These are phyloP conservation scores for Macrosoma leucophasiata DNA, from an alignment of 2,888 invertebrate genomes.

Conservation along the genomic window DNA sequence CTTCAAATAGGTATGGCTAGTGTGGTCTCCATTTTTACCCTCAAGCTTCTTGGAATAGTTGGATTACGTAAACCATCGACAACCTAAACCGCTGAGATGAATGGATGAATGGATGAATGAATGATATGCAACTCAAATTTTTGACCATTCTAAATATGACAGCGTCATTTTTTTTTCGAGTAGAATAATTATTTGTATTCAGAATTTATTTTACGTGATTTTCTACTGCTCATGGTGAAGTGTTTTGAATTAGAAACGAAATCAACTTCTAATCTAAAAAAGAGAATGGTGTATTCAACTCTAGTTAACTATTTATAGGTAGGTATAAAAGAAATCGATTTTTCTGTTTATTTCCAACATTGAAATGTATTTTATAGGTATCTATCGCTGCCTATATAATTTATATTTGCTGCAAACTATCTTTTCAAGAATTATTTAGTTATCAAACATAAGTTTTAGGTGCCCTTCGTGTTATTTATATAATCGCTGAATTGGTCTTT, in stretches of 20 bases:
- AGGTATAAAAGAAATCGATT: slow-evolving; percentile 38
- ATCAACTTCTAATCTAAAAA: slow-evolving; percentile 9
- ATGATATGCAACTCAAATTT: too few species aligned
- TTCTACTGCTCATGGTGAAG: slow-evolving; percentile 1
- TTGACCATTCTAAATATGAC: too few species aligned
- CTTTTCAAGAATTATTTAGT: background rate
- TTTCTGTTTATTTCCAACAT: slow-evolving; percentile 26
- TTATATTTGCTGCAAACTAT: background rate
- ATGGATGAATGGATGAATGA: too few species aligned
- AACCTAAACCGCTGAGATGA: too few species aligned
- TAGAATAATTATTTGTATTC: slow-evolving; percentile 1
- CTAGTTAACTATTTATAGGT: slow-evolving; percentile 42
- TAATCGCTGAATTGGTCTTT: background rate
- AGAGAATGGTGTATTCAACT: slow-evolving; percentile 38
- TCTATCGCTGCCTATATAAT: background rate
- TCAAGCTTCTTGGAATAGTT: too few species aligned
- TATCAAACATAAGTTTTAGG: background rate
- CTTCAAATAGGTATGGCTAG: too few species aligned
- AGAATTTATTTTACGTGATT: background rate
- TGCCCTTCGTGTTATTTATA: background rate
- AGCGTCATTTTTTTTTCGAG: too few species aligned
- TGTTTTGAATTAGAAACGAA: slow-evolving; percentile 1
- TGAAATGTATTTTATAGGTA: background rate
- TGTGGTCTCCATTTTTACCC: too few species aligned
- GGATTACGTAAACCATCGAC: too few species aligned